phyloP scores from a whole-genome alignment of 2,888 invertebrate genomes.

The Lasius fuliginosus region DNA sequence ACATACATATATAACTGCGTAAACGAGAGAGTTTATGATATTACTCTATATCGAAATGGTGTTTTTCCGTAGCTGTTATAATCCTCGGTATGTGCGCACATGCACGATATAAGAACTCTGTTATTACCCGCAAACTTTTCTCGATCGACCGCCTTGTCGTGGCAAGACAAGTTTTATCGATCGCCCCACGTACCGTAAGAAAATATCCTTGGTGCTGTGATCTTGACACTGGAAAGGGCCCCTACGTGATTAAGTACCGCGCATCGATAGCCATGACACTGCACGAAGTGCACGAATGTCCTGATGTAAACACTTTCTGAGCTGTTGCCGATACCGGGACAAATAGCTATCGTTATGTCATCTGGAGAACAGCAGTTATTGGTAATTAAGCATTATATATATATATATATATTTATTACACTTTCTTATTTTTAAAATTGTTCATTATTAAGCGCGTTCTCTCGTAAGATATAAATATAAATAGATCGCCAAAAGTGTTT shows the following conservation, averaged over 20 bases:
- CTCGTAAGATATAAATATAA: not conserved
- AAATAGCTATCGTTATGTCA: slow-evolving; percentile 95
- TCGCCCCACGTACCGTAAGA: slow-evolving; percentile 92
- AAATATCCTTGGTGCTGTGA: slow-evolving; percentile 96
- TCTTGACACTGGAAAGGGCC: slow-evolving; percentile 93
- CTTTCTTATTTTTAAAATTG: not conserved
- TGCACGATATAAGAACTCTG: not conserved
- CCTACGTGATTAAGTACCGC: slow-evolving; percentile 98
- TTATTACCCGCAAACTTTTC: slow-evolving; percentile 22
- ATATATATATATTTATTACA: not conserved
- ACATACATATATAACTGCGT: not conserved
- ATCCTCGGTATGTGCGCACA: not conserved
- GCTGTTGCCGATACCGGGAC: slow-evolving; percentile 97
- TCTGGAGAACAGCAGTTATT: slow-evolving; percentile 87
- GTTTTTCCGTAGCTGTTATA: not conserved
- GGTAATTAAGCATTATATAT: not conserved
- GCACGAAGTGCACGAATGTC: slow-evolving; percentile 97
- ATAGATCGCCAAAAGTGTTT: not conserved
- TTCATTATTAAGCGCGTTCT: not conserved
- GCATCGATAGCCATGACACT: slow-evolving; percentile 96
- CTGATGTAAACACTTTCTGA: slow-evolving; percentile 98
- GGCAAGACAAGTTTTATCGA: slow-evolving; percentile 12
- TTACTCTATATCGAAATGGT: not conserved
- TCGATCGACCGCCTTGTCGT: not conserved
- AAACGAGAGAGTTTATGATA: slow-evolving; percentile 8